Percentiles rank a stretch among this genome's conserved stretches.
Conservation (phyloP, 2,888 invertebrate genomes). For the Drosophila anceps region DNA sequence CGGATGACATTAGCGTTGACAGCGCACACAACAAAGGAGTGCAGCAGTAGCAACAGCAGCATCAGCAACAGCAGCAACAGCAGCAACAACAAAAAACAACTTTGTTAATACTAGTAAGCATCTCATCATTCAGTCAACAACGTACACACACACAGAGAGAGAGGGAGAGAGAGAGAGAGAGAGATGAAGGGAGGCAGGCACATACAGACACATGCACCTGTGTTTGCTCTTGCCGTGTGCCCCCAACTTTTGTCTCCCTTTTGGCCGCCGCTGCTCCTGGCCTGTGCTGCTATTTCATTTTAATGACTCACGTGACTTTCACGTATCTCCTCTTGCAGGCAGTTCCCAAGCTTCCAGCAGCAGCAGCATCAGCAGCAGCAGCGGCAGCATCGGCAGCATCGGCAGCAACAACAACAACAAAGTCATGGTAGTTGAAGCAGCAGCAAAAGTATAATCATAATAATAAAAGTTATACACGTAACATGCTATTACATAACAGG, state of each 20-base stretch:
- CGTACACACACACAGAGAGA: constrained; percentile 1
- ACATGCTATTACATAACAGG: constrained; percentile 80
- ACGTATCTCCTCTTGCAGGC: constrained; percentile 65
- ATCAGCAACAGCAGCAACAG: constrained; percentile 3
- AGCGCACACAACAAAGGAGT: constrained; percentile 49
- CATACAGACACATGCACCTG: constrained; percentile 47
- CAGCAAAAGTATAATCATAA: constrained; percentile 74
- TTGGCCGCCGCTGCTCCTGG: constrained; percentile 27
- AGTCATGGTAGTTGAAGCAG: constrained; percentile 51
- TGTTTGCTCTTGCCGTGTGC: constrained; percentile 44
- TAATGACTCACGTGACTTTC: constrained; percentile 80
- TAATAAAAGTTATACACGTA: constrained; percentile 81
- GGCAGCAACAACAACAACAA: constrained; percentile 35
- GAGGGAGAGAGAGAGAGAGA: background rate
- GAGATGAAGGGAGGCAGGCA: background rate
- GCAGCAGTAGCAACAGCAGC: constrained; percentile 11
- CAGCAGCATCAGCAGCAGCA: constrained; percentile 26
- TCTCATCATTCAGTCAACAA: constrained; percentile 59
- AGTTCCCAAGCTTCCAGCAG: constrained; percentile 35
- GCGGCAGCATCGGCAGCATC: too few relatives aligned
- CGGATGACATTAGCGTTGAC: constrained; percentile 74
- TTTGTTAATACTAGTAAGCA: constrained; percentile 73
- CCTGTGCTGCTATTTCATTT: constrained; percentile 76
- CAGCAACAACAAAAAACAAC: constrained; percentile 44
- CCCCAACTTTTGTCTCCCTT: constrained; percentile 28